These are phyloP conservation scores for Drosophila paracracens DNA, from an alignment of 2,888 invertebrate genomes.

Conservation along the genomic window DNA sequence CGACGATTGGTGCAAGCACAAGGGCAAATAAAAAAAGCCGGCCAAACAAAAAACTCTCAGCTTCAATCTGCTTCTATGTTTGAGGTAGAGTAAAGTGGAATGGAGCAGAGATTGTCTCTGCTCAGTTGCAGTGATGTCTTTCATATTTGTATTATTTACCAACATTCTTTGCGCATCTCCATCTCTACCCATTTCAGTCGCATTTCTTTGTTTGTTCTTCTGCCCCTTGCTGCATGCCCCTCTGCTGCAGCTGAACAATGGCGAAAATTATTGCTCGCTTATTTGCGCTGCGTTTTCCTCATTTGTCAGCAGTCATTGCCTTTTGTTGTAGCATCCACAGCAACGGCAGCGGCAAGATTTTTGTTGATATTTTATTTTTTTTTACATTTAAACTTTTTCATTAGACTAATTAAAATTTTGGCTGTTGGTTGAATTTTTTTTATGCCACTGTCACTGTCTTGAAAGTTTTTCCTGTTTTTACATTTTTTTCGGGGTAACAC, in stretches of 20 bases:
- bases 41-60: constrained; percentile 24
- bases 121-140: constrained; percentile 50
- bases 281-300: constrained; percentile 67
- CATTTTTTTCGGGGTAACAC: constrained; percentile 50
- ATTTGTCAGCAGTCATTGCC: constrained; percentile 65
- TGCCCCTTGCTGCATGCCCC: neutral
- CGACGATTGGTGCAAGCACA: constrained; percentile 36
- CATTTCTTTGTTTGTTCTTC: constrained; percentile 59
- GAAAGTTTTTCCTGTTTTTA: constrained; percentile 47
- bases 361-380: constrained; percentile 16
- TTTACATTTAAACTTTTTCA: constrained; percentile 75
- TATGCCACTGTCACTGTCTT: constrained; percentile 49
- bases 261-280: constrained; percentile 72
- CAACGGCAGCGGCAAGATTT: constrained; percentile 22
- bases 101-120: neutral
- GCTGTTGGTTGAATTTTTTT: constrained; percentile 21
- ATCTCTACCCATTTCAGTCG: constrained; percentile 40
- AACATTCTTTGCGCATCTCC: constrained; percentile 36
- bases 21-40: constrained; percentile 37
- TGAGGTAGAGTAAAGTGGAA: neutral
- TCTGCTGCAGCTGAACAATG: constrained; percentile 54
- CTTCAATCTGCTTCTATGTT: constrained; percentile 6
- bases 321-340: constrained; percentile 52
- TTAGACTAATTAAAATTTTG: constrained; percentile 78
- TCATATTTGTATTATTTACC: constrained; percentile 70